Conservation (phyloP, 2,888 invertebrate species). For the Altica lythri region DNA sequence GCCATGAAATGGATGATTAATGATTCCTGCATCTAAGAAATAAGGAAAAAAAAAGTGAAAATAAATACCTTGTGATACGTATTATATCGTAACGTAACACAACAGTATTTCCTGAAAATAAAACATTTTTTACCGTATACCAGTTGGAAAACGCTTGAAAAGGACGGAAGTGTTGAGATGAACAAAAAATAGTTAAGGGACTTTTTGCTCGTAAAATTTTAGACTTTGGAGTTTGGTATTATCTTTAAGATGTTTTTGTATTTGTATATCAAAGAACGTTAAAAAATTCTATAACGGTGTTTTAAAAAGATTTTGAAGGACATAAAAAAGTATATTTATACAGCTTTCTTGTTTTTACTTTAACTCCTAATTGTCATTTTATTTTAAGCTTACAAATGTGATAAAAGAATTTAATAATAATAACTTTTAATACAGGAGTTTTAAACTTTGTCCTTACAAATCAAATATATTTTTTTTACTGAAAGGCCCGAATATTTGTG, state of each 20-base stretch:
- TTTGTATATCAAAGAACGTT: too few relatives aligned
- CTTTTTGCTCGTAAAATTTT: constrained; percentile 9
- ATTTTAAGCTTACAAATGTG: too few relatives aligned
- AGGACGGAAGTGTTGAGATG: constrained; percentile 5
- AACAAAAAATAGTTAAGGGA: constrained; percentile 10
- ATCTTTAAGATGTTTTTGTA: not conserved
- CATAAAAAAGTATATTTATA: too few relatives aligned
- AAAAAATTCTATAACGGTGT: too few relatives aligned
- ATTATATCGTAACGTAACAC: not conserved
- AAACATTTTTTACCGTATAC: not conserved
- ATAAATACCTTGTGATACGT: constrained; percentile 4
- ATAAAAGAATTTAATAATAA: too few relatives aligned
- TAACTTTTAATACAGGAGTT: too few relatives aligned
- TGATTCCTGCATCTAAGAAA: constrained; percentile 27
- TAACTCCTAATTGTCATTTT: too few relatives aligned
- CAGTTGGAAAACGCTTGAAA: not conserved
- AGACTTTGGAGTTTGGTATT: constrained; percentile 2
- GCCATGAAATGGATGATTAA: constrained; percentile 45
- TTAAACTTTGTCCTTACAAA: too few relatives aligned
- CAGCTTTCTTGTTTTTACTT: too few relatives aligned
- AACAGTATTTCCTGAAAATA: not conserved
- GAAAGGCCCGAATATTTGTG: too few relatives aligned
- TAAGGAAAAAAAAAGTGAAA: constrained; percentile 8
- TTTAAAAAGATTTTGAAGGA: too few relatives aligned
- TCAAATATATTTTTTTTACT: too few relatives aligned